phyloP scores from a whole-genome alignment of 2,113 vertebrate genomes.

The Gasterosteus aculeatus region DNA sequence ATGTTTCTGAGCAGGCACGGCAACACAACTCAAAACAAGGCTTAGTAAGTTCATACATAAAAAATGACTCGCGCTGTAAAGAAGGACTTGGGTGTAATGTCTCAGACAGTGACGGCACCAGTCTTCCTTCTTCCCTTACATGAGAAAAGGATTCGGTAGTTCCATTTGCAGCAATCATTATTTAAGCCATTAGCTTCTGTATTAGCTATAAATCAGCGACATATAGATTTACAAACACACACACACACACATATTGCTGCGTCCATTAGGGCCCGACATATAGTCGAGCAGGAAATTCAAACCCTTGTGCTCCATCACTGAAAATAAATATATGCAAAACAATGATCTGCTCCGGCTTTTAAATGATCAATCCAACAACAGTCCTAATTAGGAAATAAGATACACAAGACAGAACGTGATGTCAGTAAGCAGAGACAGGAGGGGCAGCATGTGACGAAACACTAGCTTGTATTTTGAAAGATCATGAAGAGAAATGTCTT shows the following conservation, averaged over 20 bases:
- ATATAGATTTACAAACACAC: slow-evolving; percentile 74
- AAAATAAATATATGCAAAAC: slow-evolving; percentile 80
- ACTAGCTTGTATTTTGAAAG: slow-evolving; percentile 3
- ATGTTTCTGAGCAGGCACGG: background rate
- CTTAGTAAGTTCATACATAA: slow-evolving; percentile 1
- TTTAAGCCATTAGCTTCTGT: slow-evolving; percentile 71
- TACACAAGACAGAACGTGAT: slow-evolving; percentile 40
- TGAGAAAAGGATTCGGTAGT: slow-evolving; percentile 49
- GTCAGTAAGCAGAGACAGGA: slow-evolving; percentile 49
- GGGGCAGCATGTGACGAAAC: background rate
- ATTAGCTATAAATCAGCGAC: slow-evolving; percentile 73
- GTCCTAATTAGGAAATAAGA: slow-evolving; percentile 47
- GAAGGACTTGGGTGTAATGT: slow-evolving; percentile 26
- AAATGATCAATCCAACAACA: slow-evolving; percentile 67
- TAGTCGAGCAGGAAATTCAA: slow-evolving; percentile 72
- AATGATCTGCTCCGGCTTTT: slow-evolving; percentile 69
- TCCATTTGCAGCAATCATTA: slow-evolving; percentile 77
- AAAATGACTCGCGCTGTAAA: slow-evolving; percentile 38
- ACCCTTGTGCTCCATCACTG: slow-evolving; percentile 57
- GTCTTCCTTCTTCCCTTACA: slow-evolving; percentile 39
- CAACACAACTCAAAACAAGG: background rate
- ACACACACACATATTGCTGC: slow-evolving; percentile 19
- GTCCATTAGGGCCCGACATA: slow-evolving; percentile 66
- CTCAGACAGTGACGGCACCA: slow-evolving; percentile 25
- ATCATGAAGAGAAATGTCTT: background rate